These are phyloP conservation scores for Agriotes lineatus DNA, from an alignment of 2,888 invertebrate species.

Conservation along the genomic window DNA sequence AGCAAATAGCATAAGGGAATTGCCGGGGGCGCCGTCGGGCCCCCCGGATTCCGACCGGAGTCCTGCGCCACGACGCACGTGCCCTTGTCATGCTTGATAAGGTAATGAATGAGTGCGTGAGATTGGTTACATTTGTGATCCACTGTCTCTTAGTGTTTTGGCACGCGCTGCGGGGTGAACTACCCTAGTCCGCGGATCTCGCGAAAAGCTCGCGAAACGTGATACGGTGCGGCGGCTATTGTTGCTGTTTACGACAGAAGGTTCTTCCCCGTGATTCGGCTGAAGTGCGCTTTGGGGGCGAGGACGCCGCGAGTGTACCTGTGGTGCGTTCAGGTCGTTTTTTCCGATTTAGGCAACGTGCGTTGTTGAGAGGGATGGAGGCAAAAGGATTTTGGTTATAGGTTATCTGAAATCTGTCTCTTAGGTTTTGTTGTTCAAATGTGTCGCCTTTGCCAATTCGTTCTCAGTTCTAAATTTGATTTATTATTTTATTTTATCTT, in stretches of 20 bases:
- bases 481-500: too few relatives aligned
- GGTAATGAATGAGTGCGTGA: constrained; percentile 65
- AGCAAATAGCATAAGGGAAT: constrained; percentile 63
- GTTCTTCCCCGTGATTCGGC: constrained; percentile 18
- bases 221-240: constrained; percentile 43
- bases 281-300: background rate
- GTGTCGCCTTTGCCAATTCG: too few relatives aligned
- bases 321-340: background rate
- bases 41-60: constrained; percentile 20
- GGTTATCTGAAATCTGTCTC: too few relatives aligned
- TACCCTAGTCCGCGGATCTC: constrained; percentile 16
- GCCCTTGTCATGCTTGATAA: constrained; percentile 59
- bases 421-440: too few relatives aligned
- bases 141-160: constrained; percentile 47
- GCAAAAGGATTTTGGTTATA: too few relatives aligned
- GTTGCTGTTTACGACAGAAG: constrained; percentile 36
- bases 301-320: background rate
- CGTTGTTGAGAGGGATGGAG: too few relatives aligned
- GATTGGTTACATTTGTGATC: constrained; percentile 62
- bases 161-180: constrained; percentile 42
- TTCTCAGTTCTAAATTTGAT: too few relatives aligned
- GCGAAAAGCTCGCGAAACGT: constrained; percentile 37
- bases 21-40: constrained; percentile 54
- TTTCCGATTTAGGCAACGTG: background rate
- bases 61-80: background rate